Evolutionary conservation across 2,797 vertebrate genomes (phyloP), one percentile per base, ranked within the genome.

Genomic region (Tapirus indicus): DNA sequence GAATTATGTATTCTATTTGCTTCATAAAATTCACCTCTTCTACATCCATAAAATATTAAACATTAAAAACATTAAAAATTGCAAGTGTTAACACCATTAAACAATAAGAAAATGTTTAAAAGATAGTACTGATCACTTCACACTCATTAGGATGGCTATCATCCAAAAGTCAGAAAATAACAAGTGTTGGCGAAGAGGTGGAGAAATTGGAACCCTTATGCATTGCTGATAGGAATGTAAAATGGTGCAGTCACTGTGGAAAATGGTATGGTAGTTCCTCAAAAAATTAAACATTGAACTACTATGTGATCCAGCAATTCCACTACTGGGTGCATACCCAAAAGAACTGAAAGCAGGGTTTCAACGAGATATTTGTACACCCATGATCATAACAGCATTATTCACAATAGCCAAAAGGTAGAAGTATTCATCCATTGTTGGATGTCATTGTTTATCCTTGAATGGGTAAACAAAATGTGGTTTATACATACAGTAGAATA

Each of bases 61-160:
- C 38, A 38, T 38, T 38, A 38, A 38, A 38, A 38, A 27, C 54
- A 92, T 80, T 75, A 77, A 83, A 94, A 94, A 91, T 0, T 49
- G 16, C 21, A 74, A 47, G n/a, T 68, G 66, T 90, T 60, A 72
- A 32, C 66, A 64, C 32, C 41, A 93, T 32, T 69, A 75, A 74
- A 60, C 60, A 62, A 91, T 49, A 78, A 20, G 13, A 77, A 96
- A 96, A 72, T 78, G 82, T 16, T 82, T 72, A 87, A 78, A 32
- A 78, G 79, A 74, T 5, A 29, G 82, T 25, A 47, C 75, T 21
- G 10, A 29, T 21, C 38, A 35, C n/a, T 52, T 90, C 77, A 52
- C 7, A 82, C 7, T 17, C 68, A 56, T 75, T 32, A 32, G 2
- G 52, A 79, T n/a, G 41, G n/a, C 25, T 58, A 23, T 14, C 49